Percentiles rank a stretch among this genome's conserved stretches.
These are phyloP conservation scores for Petrolisthes cinctipes DNA, from an alignment of 2,888 invertebrate genomes.

Conservation along the genomic window DNA sequence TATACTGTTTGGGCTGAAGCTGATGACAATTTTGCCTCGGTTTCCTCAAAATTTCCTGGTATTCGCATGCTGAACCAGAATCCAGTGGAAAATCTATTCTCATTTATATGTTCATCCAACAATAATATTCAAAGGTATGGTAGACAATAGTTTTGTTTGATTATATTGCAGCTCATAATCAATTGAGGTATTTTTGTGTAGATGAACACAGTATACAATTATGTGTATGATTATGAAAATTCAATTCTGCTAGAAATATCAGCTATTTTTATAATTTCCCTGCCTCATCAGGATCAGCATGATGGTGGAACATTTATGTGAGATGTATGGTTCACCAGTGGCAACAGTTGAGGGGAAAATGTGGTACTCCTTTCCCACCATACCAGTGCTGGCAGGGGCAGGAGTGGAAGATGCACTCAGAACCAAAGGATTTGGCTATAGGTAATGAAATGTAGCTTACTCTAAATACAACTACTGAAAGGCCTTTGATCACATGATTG, in stretches of 20 bases:
- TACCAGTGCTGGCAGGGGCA: slow-evolving; percentile 75
- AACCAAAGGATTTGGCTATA: slow-evolving; percentile 72
- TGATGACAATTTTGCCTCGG: slow-evolving; percentile 81
- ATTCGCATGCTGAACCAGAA: slow-evolving; percentile 93
- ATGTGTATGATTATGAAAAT: not conserved
- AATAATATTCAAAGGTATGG: slow-evolving; percentile 89
- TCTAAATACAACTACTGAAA: not conserved
- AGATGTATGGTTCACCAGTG: slow-evolving; percentile 83
- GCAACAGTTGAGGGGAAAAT: slow-evolving; percentile 76
- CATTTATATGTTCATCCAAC: slow-evolving; percentile 97
- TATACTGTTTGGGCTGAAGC: slow-evolving; percentile 81
- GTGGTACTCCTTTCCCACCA: slow-evolving; percentile 86
- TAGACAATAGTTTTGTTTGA: not conserved
- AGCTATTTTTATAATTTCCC: not conserved
- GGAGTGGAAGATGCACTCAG: slow-evolving; percentile 81
- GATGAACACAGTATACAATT: not conserved
- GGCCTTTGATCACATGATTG: not conserved
- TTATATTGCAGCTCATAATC: no score
- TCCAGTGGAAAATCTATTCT: slow-evolving; percentile 91
- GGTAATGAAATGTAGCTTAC: slow-evolving; percentile 19
- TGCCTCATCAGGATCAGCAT: slow-evolving; percentile 79
- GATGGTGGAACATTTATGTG: slow-evolving; percentile 91
- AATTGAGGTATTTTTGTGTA: not conserved
- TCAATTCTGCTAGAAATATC: no score
- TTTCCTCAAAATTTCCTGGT: slow-evolving; percentile 80